A percentile compares a stretch with the other conserved stretches of the same genome.
phyloP scores from a whole-genome alignment of 2,113 vertebrate genomes.

The Labeo rohita region DNA sequence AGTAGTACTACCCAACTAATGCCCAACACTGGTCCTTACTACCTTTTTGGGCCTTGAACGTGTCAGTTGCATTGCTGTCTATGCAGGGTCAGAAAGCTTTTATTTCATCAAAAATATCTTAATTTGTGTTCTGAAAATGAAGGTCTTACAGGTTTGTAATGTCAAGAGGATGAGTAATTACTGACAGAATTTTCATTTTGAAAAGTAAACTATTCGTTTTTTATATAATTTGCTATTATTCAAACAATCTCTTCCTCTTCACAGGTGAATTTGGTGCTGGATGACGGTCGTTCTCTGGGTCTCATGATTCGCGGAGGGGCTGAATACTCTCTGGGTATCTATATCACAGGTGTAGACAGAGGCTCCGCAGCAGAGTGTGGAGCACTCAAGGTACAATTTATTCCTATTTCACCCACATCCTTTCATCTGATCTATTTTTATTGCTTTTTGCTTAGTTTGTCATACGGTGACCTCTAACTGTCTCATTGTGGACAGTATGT shows the following conservation, averaged over 20 bases:
- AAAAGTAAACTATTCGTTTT: too few species aligned
- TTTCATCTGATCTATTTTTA: not conserved
- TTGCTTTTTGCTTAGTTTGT: not conserved
- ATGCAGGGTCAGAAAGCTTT: too few species aligned
- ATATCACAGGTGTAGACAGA: constrained; percentile 93
- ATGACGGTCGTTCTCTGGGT: constrained; percentile 91
- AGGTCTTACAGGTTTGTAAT: too few species aligned
- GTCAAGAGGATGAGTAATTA: too few species aligned
- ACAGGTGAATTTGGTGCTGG: constrained; percentile 94
- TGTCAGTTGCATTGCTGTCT: too few species aligned
- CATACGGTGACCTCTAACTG: not conserved
- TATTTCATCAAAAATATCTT: too few species aligned
- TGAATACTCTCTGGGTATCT: constrained; percentile 93
- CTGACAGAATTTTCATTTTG: too few species aligned
- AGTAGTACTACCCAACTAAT: too few species aligned
- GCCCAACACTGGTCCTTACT: too few species aligned
- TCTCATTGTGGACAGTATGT: not conserved
- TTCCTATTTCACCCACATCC: not conserved
- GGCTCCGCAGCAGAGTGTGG: constrained; percentile 91
- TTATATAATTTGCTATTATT: not conserved
- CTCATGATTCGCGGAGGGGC: constrained; percentile 94
- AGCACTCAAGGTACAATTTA: constrained; percentile 86
- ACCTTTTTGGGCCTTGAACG: too few species aligned
- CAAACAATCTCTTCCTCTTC: constrained; percentile 13
- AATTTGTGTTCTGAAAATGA: too few species aligned